These are phyloP conservation scores for Melipona bicolor DNA, from an alignment of 2,888 invertebrate species.

Conservation along the genomic window DNA sequence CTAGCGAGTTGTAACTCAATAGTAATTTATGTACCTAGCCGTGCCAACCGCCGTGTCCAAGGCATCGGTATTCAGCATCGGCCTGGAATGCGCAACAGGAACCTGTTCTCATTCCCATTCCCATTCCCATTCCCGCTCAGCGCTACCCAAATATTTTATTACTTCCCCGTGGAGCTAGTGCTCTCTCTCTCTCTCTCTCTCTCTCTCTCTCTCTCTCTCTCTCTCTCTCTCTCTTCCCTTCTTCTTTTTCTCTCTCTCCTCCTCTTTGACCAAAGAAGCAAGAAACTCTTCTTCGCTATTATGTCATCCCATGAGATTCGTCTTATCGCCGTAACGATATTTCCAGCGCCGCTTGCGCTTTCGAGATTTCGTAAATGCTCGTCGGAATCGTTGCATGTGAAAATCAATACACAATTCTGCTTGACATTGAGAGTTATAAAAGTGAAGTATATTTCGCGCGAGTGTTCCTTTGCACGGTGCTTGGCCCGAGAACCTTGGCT, in stretches of 20 bases:
- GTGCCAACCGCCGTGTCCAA: constrained; percentile 73
- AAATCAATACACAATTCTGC: not conserved
- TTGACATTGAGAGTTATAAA: no score
- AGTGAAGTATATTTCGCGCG: not conserved
- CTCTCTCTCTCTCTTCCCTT: constrained; percentile 18
- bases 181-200: constrained; percentile 39
- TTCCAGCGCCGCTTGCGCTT: constrained; percentile 12
- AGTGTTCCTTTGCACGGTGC: not conserved
- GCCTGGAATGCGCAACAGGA: constrained; percentile 79
- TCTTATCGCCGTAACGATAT: constrained; percentile 48
- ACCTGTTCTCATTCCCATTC: constrained; percentile 79
- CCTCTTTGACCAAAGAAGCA: constrained; percentile 24
- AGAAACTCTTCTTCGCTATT: constrained; percentile 60
- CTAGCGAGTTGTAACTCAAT: constrained; percentile 71
- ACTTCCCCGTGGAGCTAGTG: constrained; percentile 72
- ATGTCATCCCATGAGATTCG: constrained; percentile 58
- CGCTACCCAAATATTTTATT: constrained; percentile 78
- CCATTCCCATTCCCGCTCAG: constrained; percentile 68
- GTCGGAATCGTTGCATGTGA: not conserved
- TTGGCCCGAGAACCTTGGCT: constrained; percentile 14
- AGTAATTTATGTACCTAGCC: constrained; percentile 76
- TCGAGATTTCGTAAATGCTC: not conserved
- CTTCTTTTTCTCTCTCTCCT: constrained; percentile 32
- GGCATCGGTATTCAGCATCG: constrained; percentile 76
- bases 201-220: constrained; percentile 30